These are phyloP conservation scores for Sphyrna mokarran DNA, from an alignment of 2,113 vertebrate species.

Conservation along the genomic window DNA sequence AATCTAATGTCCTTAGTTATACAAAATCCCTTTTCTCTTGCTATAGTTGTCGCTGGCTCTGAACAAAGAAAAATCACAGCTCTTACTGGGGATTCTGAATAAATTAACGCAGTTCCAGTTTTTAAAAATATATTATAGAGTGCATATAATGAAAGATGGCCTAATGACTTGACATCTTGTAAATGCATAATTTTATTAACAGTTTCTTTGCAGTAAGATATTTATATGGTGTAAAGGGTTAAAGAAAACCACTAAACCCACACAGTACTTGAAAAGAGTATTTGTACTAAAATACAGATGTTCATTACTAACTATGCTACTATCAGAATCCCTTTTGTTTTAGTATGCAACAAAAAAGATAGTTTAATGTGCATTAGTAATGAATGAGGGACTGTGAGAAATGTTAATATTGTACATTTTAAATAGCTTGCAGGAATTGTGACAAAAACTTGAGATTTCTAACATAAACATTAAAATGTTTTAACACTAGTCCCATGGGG, in stretches of 20 bases:
- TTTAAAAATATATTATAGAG: constrained; percentile 52
- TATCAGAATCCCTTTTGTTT: constrained; percentile 43
- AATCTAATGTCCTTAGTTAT: constrained; percentile 35
- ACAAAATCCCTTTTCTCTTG: constrained; percentile 3
- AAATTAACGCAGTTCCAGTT: constrained; percentile 56
- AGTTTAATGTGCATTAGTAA: constrained; percentile 52
- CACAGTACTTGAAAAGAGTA: constrained; percentile 41
- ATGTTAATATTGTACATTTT: constrained; percentile 95
- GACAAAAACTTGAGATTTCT: constrained; percentile 70
- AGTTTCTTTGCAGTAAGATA: constrained; percentile 52
- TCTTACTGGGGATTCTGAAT: constrained; percentile 48
- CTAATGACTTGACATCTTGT: constrained; percentile 60
- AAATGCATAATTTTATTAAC: constrained; percentile 58
- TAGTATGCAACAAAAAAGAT: constrained; percentile 46
- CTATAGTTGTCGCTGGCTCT: constrained; percentile 36
- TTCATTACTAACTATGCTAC: constrained; percentile 39
- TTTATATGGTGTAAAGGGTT: constrained; percentile 46
- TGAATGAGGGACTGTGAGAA: constrained; percentile 65
- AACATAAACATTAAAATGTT: constrained; percentile 68
- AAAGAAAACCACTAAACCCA: constrained; percentile 48
- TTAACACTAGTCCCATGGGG: constrained; percentile 65
- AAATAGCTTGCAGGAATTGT: constrained; percentile 75
- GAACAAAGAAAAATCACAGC: constrained; percentile 32
- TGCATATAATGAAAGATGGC: constrained; percentile 56
- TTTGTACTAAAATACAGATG: constrained; percentile 35